Evolutionary conservation across 2,113 vertebrate genomes (phyloP).

Genomic region (Epinephelus lanceolatus): DNA sequence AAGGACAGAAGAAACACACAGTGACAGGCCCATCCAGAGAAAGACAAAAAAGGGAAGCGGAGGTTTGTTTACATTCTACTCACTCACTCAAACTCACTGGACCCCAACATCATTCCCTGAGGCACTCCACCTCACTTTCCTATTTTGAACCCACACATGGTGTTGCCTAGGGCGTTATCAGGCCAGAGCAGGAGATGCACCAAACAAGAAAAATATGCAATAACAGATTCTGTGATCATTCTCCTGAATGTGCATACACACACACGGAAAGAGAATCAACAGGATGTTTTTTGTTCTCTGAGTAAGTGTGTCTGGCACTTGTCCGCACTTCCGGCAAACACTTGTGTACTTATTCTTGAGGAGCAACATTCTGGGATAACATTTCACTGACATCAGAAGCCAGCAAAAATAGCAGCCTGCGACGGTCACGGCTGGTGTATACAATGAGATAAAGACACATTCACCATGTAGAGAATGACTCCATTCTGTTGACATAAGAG

Average conservation of each 20-base stretch:
- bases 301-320: constrained; percentile 53
- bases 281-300: constrained; percentile 63
- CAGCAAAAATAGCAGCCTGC: constrained; percentile 37
- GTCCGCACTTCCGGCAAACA: constrained; percentile 50
- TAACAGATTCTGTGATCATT: constrained; percentile 30
- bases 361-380: constrained; percentile 37
- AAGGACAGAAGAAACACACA: constrained; percentile 19
- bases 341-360: constrained; percentile 24
- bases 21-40: constrained; percentile 48
- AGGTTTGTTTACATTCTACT: constrained; percentile 74
- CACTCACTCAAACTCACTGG: constrained; percentile 58
- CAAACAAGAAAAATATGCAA: constrained; percentile 25
- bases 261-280: constrained; percentile 41
- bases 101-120: constrained; percentile 47
- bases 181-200: constrained; percentile 30
- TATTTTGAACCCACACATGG: constrained; percentile 24
- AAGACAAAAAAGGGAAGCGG: not conserved
- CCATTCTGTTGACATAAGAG: constrained; percentile 14
- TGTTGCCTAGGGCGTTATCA: constrained; percentile 6
- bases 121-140: constrained; percentile 32
- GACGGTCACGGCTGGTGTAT: constrained; percentile 10
- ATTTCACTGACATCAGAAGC: constrained; percentile 23
- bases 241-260: not conserved
- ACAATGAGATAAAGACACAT: constrained; percentile 29
- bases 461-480: not conserved